Conservation (phyloP, 2,113 vertebrate species). For the Prolemur simus region DNA sequence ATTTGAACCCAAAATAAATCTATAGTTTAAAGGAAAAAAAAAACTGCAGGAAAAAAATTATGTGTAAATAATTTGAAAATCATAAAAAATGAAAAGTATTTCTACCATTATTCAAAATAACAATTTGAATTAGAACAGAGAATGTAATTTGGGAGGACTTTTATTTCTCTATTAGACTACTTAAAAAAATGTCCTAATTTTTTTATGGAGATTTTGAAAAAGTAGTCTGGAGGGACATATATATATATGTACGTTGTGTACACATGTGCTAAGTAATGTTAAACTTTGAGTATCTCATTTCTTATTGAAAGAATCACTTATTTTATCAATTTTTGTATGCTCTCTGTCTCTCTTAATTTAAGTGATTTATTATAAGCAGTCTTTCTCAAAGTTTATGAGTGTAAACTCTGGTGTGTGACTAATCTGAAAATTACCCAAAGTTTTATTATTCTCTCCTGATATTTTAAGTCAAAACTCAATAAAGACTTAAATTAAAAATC, state of each 20-base stretch:
- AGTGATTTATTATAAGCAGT: background rate
- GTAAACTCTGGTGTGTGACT: background rate
- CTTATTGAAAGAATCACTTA: background rate
- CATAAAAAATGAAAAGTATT: background rate
- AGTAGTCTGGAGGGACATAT: background rate
- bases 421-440: constrained; percentile 35
- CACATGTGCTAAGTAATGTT: background rate
- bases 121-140: background rate
- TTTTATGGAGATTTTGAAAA: background rate
- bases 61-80: background rate
- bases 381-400: constrained; percentile 39
- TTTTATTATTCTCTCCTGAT: constrained; percentile 49
- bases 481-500: constrained; percentile 61
- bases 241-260: background rate
- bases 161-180: background rate
- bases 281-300: background rate
- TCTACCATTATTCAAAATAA: background rate
- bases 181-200: background rate
- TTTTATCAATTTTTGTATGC: background rate
- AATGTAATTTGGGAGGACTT: background rate
- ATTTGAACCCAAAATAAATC: background rate
- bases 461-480: constrained; percentile 61
- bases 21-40: background rate
- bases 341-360: background rate
- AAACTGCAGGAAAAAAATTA: background rate